Evolutionary conservation across 2,797 vertebrate genomes (phyloP).

Genomic region (Steatocranus sp.): DNA sequence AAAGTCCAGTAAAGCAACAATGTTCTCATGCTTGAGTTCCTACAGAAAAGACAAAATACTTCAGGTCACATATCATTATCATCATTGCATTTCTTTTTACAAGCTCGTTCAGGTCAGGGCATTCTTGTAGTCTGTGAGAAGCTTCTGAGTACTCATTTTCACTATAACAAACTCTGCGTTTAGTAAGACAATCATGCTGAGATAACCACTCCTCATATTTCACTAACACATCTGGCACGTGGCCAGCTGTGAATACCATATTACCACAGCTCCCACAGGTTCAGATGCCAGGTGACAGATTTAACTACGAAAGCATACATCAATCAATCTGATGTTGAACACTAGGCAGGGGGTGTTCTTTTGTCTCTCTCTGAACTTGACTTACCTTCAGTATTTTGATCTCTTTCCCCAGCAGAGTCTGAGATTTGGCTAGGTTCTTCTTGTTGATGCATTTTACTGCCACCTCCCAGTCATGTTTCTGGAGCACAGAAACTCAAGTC

Average conservation of each 20-base stretch:
- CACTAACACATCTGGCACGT: not conserved
- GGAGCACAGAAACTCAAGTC: not conserved
- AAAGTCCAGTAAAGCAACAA: conserved; percentile 95
- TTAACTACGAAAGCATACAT: not conserved
- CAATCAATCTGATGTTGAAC: not conserved
- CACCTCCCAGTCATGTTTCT: conserved; percentile 97
- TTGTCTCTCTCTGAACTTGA: not conserved
- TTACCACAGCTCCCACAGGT: not conserved
- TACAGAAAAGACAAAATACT: conserved; percentile 38
- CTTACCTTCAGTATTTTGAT: conserved; percentile 97
- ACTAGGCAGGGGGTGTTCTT: not conserved
- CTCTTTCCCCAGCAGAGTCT: conserved; percentile 94
- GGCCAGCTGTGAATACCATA: not conserved
- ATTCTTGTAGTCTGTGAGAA: not conserved
- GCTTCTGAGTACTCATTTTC: not conserved
- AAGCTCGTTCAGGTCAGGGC: not conserved
- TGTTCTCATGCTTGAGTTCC: conserved; percentile 98
- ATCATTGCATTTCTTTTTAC: not conserved
- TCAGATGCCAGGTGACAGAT: not conserved
- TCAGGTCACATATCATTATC: not conserved
- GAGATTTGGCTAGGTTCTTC: conserved; percentile 96
- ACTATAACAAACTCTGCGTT: not conserved
- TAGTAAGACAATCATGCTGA: not conserved
- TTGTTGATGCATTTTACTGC: conserved; percentile 99
- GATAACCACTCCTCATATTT: not conserved